Conservation (phyloP, 2,888 invertebrate species). For the Epiperipatus broadwayi region DNA sequence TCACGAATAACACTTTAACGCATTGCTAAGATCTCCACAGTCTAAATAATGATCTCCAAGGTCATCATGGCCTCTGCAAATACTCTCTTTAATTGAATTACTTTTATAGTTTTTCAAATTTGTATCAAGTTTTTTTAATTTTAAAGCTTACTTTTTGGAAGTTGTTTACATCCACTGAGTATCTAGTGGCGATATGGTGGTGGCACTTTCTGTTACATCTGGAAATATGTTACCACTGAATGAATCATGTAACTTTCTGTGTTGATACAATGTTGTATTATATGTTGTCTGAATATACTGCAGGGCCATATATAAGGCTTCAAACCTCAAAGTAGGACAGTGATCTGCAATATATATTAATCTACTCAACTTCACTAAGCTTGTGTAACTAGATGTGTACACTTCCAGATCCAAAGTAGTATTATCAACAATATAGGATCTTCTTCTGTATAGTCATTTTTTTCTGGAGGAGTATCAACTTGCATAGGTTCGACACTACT, state of each 20-base stretch:
- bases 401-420: conserved; percentile 71
- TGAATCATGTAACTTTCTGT: conserved; percentile 29
- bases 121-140: conserved; percentile 84
- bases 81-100: conserved; percentile 90
- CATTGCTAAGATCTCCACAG: conserved; percentile 88
- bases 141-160: conserved; percentile 80
- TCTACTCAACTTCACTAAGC: conserved; percentile 71
- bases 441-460: conserved; percentile 73
- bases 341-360: conserved; percentile 87
- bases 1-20: conserved; percentile 87
- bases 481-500: conserved; percentile 92
- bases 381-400: conserved; percentile 72
- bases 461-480: conserved; percentile 79
- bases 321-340: conserved; percentile 67
- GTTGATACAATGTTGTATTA: conserved; percentile 72
- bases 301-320: conserved; percentile 84
- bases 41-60: conserved; percentile 91
- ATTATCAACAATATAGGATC: conserved; percentile 75
- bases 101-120: conserved; percentile 95
- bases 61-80: conserved; percentile 94
- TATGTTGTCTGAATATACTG: conserved; percentile 78
- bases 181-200: conserved; percentile 61
- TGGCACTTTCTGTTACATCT: conserved; percentile 44
- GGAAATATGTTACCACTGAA: conserved; percentile 43
- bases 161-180: conserved; percentile 78